Evolutionary conservation across 1,140 invertebrate species (phyloP).

Genomic region (Caenorhabditis briggsae): DNA sequence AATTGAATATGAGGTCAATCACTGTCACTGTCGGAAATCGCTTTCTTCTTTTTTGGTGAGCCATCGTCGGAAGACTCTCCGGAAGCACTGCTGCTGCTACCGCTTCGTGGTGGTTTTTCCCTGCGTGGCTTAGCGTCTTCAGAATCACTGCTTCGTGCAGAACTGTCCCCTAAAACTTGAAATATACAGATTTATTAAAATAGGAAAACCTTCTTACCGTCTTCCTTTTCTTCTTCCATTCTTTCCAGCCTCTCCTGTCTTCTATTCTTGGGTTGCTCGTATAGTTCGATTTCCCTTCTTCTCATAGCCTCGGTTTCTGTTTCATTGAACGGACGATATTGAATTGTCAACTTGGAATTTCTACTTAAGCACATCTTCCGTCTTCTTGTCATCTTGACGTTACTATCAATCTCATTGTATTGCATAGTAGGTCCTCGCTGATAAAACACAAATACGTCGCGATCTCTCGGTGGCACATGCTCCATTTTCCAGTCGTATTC

Average conservation of each 20-base stretch:
- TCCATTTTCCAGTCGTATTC: conserved; percentile 96
- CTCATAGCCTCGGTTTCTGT: conserved; percentile 4
- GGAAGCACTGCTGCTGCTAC: neutral
- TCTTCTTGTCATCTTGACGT: conserved; percentile 69
- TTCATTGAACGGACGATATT: conserved; percentile 38
- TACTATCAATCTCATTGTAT: conserved; percentile 96
- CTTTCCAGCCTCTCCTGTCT: conserved; percentile 23
- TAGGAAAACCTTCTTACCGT: too few species aligned
- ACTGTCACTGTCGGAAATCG: conserved; percentile 20
- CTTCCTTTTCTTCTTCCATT: conserved; percentile 7
- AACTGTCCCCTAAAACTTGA: too few species aligned
- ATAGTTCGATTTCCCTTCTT: neutral
- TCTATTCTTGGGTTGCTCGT: conserved; percentile 35
- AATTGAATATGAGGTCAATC: conserved; percentile 6
- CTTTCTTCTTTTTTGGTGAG: neutral
- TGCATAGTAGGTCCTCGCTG: conserved; percentile 87
- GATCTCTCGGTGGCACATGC: conserved; percentile 94
- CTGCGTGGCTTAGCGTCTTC: neutral
- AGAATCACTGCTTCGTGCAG: neutral
- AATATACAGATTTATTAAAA: too few species aligned
- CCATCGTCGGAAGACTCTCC: conserved; percentile 3
- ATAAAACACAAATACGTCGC: conserved; percentile 97
- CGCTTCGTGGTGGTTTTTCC: neutral
- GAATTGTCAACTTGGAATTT: conserved; percentile 32
- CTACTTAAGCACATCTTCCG: conserved; percentile 20